Evolutionary conservation across 2,113 vertebrate species (phyloP).

Genomic region (Chloropsis hardwickii): DNA sequence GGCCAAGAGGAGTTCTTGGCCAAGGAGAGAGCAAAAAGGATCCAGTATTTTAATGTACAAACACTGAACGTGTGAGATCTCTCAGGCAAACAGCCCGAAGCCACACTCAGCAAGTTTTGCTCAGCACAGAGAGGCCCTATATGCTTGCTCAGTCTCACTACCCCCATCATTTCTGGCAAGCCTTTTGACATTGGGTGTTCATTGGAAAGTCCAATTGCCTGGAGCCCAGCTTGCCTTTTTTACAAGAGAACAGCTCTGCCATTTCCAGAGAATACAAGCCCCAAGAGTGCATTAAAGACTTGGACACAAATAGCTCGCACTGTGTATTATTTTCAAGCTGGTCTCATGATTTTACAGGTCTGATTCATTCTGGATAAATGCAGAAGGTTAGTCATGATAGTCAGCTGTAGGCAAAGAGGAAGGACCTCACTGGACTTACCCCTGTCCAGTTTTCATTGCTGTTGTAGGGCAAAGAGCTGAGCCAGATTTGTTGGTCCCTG

Average conservation of each 20-base stretch:
- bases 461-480: not conserved
- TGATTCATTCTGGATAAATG: constrained; percentile 15
- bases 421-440: not conserved
- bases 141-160: not conserved
- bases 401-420: not conserved
- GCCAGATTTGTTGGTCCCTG: not conserved
- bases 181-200: not conserved
- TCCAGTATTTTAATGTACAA: not conserved
- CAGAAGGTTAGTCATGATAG: not conserved
- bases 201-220: not conserved
- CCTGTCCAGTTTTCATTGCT: not conserved
- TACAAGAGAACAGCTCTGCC: not conserved
- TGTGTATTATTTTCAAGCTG: constrained; percentile 42
- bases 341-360: constrained; percentile 12
- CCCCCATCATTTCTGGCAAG: not conserved
- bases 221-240: not conserved
- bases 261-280: constrained; percentile 26
- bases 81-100: not conserved
- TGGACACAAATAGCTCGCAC: not conserved
- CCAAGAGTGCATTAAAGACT: constrained; percentile 27
- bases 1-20: not conserved
- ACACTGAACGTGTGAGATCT: not conserved
- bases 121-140: not conserved
- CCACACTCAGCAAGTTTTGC: not conserved
- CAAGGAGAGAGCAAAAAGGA: not conserved